Base-by-base conservation (phyloP, 2,888 invertebrate species). In the Sialis lutaria region DNA sequence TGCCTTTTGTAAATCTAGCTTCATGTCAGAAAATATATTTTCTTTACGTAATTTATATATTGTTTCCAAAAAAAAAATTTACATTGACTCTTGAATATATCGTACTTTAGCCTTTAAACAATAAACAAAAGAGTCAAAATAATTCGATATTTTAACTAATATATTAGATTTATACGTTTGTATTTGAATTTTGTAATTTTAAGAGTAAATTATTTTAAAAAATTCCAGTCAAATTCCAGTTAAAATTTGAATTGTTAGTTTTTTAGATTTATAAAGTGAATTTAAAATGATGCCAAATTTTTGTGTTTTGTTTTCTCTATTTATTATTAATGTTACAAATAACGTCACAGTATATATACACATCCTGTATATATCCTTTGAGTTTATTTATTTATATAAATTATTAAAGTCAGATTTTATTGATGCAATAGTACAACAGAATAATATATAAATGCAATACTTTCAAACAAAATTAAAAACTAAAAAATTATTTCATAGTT, bases 1-100 rank as follows among this genome's bases (percentile, higher is more conserved):
- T 61, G 60, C 61, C 61, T 61, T 61, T 57, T 54, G 55, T 55
- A 42, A 57, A 55, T 53, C 58, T 54, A 55, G 58, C 57, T 58
- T 58, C 55, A 58, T 57, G 58, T 58, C 52, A 54, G 53, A 57
- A 51, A 55, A 56, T 35, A 47, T 33, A 30, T 57, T 58, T 58
- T 57, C 60, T 61, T 59, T 60, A 56, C 30, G 35, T 22, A 22
- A 52, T 54, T 56, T 56, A 56, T 56, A 56, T 51, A 53, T 50
- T 54, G 55, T 53, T 52, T 45, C 40, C 32, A 22, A 45, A 39
- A 39, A 22, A 45, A 13, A 40, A 13, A 40, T 40, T 13, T 40
- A 13, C 22, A 37, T 37, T 37, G 37, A 37, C 37, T 37, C 37
- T n/a, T 41, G 13, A 41, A 40, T 13, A 41, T 22, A 22, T 30